Evolutionary conservation across 2,888 invertebrate genomes (phyloP), one percentile per base, ranked within the genome.

Genomic region (Phengaris alcon): DNA sequence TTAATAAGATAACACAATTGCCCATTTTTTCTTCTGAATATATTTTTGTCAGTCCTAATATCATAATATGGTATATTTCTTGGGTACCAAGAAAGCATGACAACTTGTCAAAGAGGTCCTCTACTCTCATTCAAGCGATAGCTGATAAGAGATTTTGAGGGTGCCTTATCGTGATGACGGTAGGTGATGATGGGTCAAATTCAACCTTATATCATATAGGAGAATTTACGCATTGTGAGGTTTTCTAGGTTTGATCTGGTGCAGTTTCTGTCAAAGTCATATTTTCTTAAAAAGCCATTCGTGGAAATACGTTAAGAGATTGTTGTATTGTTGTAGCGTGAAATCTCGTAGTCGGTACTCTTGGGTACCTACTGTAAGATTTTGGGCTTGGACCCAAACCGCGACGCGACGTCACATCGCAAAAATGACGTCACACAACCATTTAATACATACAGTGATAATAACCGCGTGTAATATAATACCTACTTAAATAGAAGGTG

Each of bases 61-160:
- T 64, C 35, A 22, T 64, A 64, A 64, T 35, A 64, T 12, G n/a
- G n/a, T n/a, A n/a, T n/a, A n/a, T n/a, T n/a, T n/a, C n/a, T n/a
- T n/a, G n/a, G n/a, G n/a, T n/a, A 64, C 35, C 52, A 52, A 59
- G 35, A 35, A 64, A 64, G 64, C 64, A 44, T 64, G 35, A 64
- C 64, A 64, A 64, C 64, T 64, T 64, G 64, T 64, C 64, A 44
- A 35, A 44, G 64, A 44, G 64, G 64, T 44, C 35, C 35, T 48
- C 8, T 48, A 64, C 35, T 44, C 59, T 15, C 22, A 22, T 22
- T 22, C 22, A 64, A 22, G 10, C 64, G 22, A 48, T 68, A 35
- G 57, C 68, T 74, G 51, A 35, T 74, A 46, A 75, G 69, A 74
- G 72, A 76, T 57, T 69, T 48, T 9, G n/a, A 57, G 35, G 70